Base-by-base conservation (phyloP, 64 coral and sea anemone species). In the Stichodactyla helianthus region DNA sequence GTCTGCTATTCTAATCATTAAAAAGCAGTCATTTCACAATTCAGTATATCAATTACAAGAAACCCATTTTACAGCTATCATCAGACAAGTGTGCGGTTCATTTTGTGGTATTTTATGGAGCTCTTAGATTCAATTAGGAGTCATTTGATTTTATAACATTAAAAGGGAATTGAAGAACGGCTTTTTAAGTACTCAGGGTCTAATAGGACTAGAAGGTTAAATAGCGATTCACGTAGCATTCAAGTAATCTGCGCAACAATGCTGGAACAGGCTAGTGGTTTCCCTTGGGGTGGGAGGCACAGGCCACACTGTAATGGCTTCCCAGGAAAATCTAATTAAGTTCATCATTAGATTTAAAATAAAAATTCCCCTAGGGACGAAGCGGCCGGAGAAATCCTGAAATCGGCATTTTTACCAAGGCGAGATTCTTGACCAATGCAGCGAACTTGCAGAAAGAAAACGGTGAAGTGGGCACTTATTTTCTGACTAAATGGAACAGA, bases 91-190 rank as follows among this genome's bases (percentile, higher is more conserved):
- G 68, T 74, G 68, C 68, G 68, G 68, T 74, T 74, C 68, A 74
- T 74, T 74, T 35, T 35, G 68, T 74, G 68, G 68, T 74, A 74
- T 35, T 74, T 74, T 35, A 74, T 35, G 68, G 68, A 74, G 68
- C 68, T 74, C 22, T 74, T 74, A 74, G 25, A 74, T 74, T 74
- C 68, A 74, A 74, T 74, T 74, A 74, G 25, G 26, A 27, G 22
- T 13, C 68, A 31, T 74, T 74, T 74, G 27, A 74, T 74, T 74
- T 74, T n/a, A 74, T 74, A n/a, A 74, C 68, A 74, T 74, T 74
- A 74, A 74, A 74, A 26, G 25, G 4, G 68, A 35, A 74, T 74
- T 74, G 68, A 74, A 74, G 26, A 74, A 31, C 20, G 23, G 19
- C 19, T 74, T 23, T 5, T 12, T 74, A 74, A 74, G 68, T 26